phyloP scores from a whole-genome alignment of 2,797 vertebrate genomes.

The Manis pentadactyla region DNA sequence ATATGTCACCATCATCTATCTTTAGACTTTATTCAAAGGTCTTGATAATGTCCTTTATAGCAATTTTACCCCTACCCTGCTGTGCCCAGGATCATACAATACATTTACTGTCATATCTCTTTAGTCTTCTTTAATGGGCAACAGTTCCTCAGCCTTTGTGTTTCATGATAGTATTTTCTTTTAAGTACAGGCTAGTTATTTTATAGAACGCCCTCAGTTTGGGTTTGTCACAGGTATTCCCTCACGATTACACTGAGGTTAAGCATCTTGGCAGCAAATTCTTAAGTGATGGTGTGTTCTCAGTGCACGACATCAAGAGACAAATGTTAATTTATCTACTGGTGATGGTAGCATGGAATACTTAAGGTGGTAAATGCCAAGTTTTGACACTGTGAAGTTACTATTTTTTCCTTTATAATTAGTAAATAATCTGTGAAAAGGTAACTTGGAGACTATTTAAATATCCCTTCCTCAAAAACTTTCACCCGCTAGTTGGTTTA shows the following conservation, averaged over 20 bases:
- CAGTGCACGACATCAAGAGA: not conserved
- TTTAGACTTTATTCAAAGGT: not conserved
- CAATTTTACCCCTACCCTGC: not conserved
- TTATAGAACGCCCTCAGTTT: not conserved
- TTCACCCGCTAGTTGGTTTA: not conserved
- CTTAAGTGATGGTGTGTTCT: not conserved
- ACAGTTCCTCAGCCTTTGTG: not conserved
- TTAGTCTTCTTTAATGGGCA: not conserved
- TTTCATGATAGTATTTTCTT: not conserved
- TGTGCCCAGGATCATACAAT: not conserved
- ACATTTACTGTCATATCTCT: not conserved
- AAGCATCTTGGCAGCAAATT: not conserved
- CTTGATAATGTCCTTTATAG: not conserved
- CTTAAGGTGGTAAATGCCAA: not conserved
- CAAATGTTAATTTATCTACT: not conserved
- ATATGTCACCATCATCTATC: not conserved
- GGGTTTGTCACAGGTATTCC: not conserved
- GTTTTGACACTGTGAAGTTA: not conserved
- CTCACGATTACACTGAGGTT: not conserved
- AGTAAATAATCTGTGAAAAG: not conserved
- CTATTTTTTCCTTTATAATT: not conserved
- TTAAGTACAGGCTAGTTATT: not conserved
- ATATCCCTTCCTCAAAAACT: conserved; percentile 1
- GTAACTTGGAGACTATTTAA: not conserved
- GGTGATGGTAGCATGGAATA: not conserved